These are phyloP conservation scores for Torymus auratus DNA, from an alignment of 2,888 invertebrate species.

Conservation along the genomic window DNA sequence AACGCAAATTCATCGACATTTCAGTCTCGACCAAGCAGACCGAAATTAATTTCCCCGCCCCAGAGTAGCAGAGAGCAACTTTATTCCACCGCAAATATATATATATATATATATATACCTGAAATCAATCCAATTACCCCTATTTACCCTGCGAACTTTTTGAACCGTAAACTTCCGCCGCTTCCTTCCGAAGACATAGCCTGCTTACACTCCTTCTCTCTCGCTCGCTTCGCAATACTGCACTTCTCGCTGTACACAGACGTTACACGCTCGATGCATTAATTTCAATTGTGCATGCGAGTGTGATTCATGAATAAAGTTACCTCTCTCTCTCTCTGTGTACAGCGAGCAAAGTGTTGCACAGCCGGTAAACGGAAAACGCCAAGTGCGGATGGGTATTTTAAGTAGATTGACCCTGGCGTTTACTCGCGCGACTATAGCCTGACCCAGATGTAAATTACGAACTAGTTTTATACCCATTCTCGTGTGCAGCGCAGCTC, in stretches of 20 bases:
- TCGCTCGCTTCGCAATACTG: too few relatives aligned
- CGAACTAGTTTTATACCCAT: slow-evolving; percentile 34
- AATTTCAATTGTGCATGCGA: slow-evolving; percentile 10
- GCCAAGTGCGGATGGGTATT: slow-evolving; percentile 34
- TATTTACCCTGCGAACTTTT: background rate
- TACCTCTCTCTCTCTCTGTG: background rate
- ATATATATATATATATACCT: too few relatives aligned
- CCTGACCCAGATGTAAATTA: slow-evolving; percentile 49
- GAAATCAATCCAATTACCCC: too few relatives aligned
- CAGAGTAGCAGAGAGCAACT: too few relatives aligned
- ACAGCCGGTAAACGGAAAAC: slow-evolving; percentile 24
- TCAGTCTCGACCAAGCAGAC: too few relatives aligned
- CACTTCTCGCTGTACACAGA: too few relatives aligned
- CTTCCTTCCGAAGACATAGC: background rate
- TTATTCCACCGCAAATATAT: too few relatives aligned
- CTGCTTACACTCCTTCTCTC: too few relatives aligned
- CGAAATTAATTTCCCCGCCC: too few relatives aligned
- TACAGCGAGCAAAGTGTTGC: background rate
- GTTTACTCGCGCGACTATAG: background rate
- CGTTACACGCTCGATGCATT: background rate
- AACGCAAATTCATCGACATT: too few relatives aligned
- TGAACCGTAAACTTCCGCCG: background rate
- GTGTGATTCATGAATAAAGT: slow-evolving; percentile 34
- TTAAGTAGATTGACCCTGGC: slow-evolving; percentile 54
- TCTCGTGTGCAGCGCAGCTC: slow-evolving; percentile 1